Evolutionary conservation across 2,113 vertebrate genomes (phyloP).

Genomic region (Carassius gibelio): DNA sequence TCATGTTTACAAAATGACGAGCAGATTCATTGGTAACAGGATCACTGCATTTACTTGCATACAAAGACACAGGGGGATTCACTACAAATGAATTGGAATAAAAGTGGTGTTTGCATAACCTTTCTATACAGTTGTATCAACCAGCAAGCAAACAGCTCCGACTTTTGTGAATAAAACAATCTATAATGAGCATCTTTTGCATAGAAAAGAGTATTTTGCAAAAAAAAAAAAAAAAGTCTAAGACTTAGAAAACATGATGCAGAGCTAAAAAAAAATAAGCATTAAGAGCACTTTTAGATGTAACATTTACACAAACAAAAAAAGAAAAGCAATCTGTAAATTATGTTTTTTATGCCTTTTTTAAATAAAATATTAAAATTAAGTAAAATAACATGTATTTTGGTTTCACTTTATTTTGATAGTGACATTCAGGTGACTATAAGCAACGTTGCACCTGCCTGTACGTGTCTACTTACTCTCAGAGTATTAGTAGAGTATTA

Average conservation of each 20-base stretch:
- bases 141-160: background rate
- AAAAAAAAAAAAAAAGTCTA: too few species aligned
- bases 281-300: background rate
- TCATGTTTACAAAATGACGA: background rate
- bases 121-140: background rate
- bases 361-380: background rate
- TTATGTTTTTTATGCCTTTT: background rate
- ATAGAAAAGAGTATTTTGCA: background rate
- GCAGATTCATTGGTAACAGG: background rate
- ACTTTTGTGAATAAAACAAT: background rate
- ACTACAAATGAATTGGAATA: background rate
- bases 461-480: too few species aligned
- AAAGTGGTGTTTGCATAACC: background rate
- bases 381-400: too few species aligned
- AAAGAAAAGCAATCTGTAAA: background rate
- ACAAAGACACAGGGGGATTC: background rate
- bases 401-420: too few species aligned
- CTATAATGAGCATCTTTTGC: background rate
- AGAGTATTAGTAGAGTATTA: too few species aligned
- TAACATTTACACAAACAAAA: background rate
- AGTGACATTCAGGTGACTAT: too few species aligned
- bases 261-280: background rate
- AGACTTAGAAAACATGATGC: background rate
- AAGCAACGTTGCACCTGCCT: too few species aligned
- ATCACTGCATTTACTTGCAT: background rate